These are phyloP conservation scores for Bovichtus variegatus DNA, from an alignment of 2,797 vertebrate species.

Conservation along the genomic window DNA sequence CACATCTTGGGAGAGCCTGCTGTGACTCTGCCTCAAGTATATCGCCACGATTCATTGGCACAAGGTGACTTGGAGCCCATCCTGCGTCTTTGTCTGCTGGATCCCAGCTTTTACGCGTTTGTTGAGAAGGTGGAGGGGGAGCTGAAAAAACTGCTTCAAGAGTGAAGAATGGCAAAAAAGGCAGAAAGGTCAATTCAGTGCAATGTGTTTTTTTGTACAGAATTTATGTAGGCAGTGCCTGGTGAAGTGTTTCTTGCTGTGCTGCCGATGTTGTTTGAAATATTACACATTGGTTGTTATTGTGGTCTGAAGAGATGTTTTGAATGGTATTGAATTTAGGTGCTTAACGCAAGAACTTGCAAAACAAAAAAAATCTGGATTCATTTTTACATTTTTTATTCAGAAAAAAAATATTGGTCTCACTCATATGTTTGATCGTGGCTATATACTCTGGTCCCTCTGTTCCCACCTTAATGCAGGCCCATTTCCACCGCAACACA, in stretches of 20 bases:
- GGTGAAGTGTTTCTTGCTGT: slow-evolving; percentile 36
- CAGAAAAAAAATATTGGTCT: slow-evolving; percentile 95
- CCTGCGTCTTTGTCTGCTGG: slow-evolving; percentile 90
- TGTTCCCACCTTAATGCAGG: slow-evolving; percentile 81
- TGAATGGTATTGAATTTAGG: not conserved
- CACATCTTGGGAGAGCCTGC: slow-evolving; percentile 78
- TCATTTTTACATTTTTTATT: slow-evolving; percentile 93
- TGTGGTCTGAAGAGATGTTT: slow-evolving; percentile 18
- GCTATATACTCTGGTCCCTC: slow-evolving; percentile 87
- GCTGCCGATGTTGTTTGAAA: slow-evolving; percentile 37
- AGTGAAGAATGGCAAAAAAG: slow-evolving; percentile 75
- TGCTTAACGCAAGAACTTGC: slow-evolving; percentile 22
- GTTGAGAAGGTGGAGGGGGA: slow-evolving; percentile 92
- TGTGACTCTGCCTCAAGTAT: slow-evolving; percentile 71
- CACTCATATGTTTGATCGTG: slow-evolving; percentile 93
- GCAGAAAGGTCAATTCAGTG: slow-evolving; percentile 60
- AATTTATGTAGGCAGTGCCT: slow-evolving; percentile 61
- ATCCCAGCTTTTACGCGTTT: slow-evolving; percentile 90
- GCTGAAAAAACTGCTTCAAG: slow-evolving; percentile 84
- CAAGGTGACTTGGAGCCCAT: slow-evolving; percentile 85
- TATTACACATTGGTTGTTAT: slow-evolving; percentile 27
- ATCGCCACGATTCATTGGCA: slow-evolving; percentile 69
- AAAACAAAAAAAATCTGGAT: slow-evolving; percentile 26
- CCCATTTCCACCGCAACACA: slow-evolving; percentile 92
- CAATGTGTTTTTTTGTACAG: slow-evolving; percentile 33